phyloP scores from a whole-genome alignment of 2,797 vertebrate species.

The Miichthys miiuy region DNA sequence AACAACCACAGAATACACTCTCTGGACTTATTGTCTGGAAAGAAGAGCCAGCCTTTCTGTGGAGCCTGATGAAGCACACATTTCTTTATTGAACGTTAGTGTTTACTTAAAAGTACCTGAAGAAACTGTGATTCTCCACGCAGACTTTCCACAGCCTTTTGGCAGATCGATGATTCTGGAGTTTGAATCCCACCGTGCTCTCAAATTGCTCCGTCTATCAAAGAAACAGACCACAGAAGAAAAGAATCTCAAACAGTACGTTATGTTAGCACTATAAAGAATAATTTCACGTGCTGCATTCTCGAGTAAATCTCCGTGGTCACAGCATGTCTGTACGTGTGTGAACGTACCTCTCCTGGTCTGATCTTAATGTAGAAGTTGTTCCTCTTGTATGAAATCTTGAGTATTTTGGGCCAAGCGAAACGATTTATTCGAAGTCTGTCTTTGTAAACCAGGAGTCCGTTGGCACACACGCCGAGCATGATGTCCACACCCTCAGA shows the following conservation, averaged over 20 bases:
- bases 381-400: constrained; percentile 98
- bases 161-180: constrained; percentile 95
- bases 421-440: constrained; percentile 98
- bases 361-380: constrained; percentile 99
- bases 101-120: constrained; percentile 87
- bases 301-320: background rate
- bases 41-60: background rate
- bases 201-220: constrained; percentile 96
- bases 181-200: constrained; percentile 98
- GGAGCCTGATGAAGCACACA: background rate
- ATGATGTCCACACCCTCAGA: constrained; percentile 99
- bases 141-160: constrained; percentile 99
- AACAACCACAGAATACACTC: constrained; percentile 26
- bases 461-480: constrained; percentile 96
- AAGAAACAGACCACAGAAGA: constrained; percentile 30
- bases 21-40: constrained; percentile 9
- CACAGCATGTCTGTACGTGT: background rate
- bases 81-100: background rate
- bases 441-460: constrained; percentile 98
- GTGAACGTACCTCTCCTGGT: constrained; percentile 93
- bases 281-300: background rate
- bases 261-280: background rate
- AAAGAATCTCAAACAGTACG: background rate
- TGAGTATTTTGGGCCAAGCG: constrained; percentile 99
- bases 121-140: constrained; percentile 99